Conservation (phyloP, 2,113 vertebrate species). For the Tylochromis polylepis region DNA sequence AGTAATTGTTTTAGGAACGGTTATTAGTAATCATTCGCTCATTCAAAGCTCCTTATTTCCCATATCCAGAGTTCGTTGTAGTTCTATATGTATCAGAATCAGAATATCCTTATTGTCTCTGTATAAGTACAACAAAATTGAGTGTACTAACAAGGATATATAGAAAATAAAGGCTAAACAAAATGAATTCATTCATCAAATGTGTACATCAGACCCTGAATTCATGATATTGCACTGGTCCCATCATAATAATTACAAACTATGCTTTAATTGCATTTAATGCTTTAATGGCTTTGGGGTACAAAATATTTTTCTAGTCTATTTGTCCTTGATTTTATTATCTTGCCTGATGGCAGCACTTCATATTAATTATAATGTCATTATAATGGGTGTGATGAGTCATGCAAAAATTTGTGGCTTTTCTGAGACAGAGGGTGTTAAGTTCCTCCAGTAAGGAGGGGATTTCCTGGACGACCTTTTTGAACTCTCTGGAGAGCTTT, state of each 20-base stretch:
- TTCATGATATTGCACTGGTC: background rate
- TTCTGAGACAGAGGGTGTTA: background rate
- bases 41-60: background rate
- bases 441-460: background rate
- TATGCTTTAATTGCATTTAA: background rate
- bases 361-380: background rate
- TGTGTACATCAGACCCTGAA: too few species aligned
- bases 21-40: background rate
- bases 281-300: background rate
- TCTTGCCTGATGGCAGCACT: background rate
- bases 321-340: background rate
- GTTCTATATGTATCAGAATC: too few species aligned
- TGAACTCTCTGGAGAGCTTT: background rate
- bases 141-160: too few species aligned
- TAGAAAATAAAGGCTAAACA: too few species aligned
- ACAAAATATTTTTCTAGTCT: background rate
- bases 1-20: background rate
- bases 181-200: too few species aligned
- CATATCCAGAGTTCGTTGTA: background rate
- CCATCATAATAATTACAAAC: background rate
- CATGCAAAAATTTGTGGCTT: background rate
- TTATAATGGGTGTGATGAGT: background rate
- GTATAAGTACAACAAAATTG: too few species aligned
- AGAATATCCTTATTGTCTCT: too few species aligned
- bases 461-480: background rate